Evolutionary conservation across 2,113 vertebrate species (phyloP), one percentile per base, ranked within the genome.

Genomic region (Pyrgilauda ruficollis): DNA sequence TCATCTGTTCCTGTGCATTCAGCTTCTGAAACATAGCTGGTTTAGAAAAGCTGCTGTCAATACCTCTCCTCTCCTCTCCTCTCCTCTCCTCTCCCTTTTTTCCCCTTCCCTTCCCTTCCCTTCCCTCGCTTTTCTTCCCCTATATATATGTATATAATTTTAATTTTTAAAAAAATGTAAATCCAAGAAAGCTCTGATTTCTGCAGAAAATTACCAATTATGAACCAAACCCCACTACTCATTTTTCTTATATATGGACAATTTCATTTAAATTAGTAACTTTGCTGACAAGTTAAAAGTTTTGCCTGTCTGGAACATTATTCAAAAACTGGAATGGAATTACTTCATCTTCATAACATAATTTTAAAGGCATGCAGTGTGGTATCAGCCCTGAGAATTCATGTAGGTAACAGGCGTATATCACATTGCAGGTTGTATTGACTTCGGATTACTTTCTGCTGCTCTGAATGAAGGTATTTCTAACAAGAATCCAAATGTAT

Each of bases 381-480:
- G 79, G n/a, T 91, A 69, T 91, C 41, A 69, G 3, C 35, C 58
- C 50, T 87, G 66, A 30, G 53, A 79, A 91, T 72, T 89, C 87
- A 68, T 46, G 41, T 84, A 61, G 35, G 84, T 80, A 90, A 37
- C 28, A 93, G 69, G 21, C 53, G 39, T 24, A 59, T 64, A 78
- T 87, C 66, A 67, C 49, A 26, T 46, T 76, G 62, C 66, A 69
- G 78, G 26, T 62, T 82, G 10, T 10, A 69, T 79, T 96, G 87
- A 46, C 50, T 77, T 82, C 77, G 90, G 66, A 69, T 91, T 76
- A 35, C 53, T 93, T 82, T 94, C 82, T 83, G 84, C 81, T 73
- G 67, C 74, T 76, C 58, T 31, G 55, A 79, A 62, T 35, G 46
- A 37, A 93, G 87, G 55, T 23, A 66, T 80, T 82, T 91, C 77